phyloP scores from a whole-genome alignment of 2,797 vertebrate species.

The Pelochelys cantorii region DNA sequence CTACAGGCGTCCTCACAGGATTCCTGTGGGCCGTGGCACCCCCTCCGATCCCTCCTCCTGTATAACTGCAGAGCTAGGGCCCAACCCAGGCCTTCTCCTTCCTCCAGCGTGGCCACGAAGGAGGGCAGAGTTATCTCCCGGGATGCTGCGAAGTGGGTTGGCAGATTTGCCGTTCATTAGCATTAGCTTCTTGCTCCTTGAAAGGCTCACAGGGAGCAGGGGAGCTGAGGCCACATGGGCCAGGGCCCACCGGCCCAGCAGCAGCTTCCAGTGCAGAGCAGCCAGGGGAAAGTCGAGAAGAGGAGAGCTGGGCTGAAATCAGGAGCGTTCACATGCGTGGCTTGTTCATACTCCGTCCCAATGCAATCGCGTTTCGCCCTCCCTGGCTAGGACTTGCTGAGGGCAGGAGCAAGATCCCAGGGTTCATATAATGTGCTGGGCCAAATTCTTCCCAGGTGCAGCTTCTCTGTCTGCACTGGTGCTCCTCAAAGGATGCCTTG shows the following conservation, averaged over 20 bases:
- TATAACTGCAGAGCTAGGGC: neutral
- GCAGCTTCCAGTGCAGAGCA: neutral
- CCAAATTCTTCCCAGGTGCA: fast-evolving
- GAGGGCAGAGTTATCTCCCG: neutral
- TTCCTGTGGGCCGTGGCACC: neutral
- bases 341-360: neutral
- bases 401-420: neutral
- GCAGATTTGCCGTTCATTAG: neutral
- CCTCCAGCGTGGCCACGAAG: fast-evolving
- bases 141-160: neutral
- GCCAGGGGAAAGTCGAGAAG: neutral
- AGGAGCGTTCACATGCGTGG: neutral
- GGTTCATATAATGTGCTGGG: neutral
- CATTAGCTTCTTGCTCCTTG: neutral
- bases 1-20: neutral
- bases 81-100: neutral
- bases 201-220: neutral
- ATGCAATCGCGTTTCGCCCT: neutral
- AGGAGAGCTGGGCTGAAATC: neutral
- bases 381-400: neutral
- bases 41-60: neutral
- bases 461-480: fast-evolving
- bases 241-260: neutral
- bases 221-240: no score
- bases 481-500: fast-evolving